These are phyloP conservation scores for Solenopsis fugax DNA, from an alignment of 1,140 invertebrate genomes.

Conservation along the genomic window DNA sequence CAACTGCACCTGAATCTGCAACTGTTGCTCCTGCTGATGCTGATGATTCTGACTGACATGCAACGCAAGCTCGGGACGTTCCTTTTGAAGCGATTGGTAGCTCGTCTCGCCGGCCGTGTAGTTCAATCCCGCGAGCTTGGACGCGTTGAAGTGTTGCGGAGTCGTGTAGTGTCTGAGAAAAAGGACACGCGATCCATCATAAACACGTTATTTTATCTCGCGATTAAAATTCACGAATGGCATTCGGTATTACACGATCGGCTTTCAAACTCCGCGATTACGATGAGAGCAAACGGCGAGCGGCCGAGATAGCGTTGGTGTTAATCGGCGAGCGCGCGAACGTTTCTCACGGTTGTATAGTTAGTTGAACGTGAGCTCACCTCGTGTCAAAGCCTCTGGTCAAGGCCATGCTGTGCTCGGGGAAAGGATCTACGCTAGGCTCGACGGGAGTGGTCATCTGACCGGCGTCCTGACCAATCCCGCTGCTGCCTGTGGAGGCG, in stretches of 20 bases:
- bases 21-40: slow-evolving; percentile 86
- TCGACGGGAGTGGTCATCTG: slow-evolving; percentile 90
- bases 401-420: slow-evolving; percentile 88
- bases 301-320: too few relatives aligned
- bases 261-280: background rate
- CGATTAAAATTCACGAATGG: background rate
- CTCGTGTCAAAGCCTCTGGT: slow-evolving; percentile 85
- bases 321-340: background rate
- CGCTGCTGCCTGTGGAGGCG: slow-evolving; percentile 85
- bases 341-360: slow-evolving; percentile 1
- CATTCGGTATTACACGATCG: background rate
- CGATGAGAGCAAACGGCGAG: background rate
- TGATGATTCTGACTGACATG: slow-evolving; percentile 84
- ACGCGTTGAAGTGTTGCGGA: slow-evolving; percentile 81
- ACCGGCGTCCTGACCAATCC: slow-evolving; percentile 88
- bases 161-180: slow-evolving; percentile 82
- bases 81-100: slow-evolving; percentile 85
- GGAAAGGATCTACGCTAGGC: slow-evolving; percentile 89
- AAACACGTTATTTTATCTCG: background rate
- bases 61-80: slow-evolving; percentile 85
- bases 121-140: slow-evolving; percentile 79
- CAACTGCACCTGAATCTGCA: slow-evolving; percentile 90
- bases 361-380: slow-evolving; percentile 57
- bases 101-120: slow-evolving; percentile 80
- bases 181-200: background rate